Conservation (phyloP, 2,113 vertebrate species). For the Hypomesus transpacificus region DNA sequence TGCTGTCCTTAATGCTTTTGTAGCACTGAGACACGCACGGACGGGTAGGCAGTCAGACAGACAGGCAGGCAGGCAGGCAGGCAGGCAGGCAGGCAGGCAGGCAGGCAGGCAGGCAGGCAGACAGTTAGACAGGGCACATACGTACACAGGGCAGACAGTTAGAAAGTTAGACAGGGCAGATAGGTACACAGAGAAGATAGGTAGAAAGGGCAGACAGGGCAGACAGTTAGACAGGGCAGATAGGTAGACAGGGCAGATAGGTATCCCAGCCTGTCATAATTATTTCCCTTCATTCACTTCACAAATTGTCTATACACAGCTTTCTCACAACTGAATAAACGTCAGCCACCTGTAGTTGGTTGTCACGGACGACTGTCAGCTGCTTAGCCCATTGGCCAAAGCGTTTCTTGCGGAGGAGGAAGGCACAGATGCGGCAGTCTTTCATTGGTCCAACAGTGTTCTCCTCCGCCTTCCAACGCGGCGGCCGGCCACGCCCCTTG, state of each 20-base stretch:
- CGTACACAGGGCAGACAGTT: too few relatives aligned
- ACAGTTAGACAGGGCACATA: too few relatives aligned
- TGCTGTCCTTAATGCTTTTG: constrained; percentile 93
- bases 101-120: too few relatives aligned
- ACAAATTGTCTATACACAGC: neutral
- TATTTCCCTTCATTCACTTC: neutral
- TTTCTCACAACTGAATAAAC: too few relatives aligned
- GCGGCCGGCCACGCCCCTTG: constrained; percentile 78
- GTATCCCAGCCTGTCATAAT: too few relatives aligned
- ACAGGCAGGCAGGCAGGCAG: neutral
- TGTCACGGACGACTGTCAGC: constrained; percentile 87
- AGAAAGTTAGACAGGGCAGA: too few relatives aligned
- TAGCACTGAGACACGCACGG: constrained; percentile 76
- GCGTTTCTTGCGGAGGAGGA: constrained; percentile 93
- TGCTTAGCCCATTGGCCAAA: constrained; percentile 98
- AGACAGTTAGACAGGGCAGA: too few relatives aligned
- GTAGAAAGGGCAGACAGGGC: too few relatives aligned
- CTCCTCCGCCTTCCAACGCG: constrained; percentile 87
- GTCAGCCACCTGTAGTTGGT: constrained; percentile 87
- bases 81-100: neutral
- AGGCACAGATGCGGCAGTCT: constrained; percentile 91
- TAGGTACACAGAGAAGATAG: too few relatives aligned
- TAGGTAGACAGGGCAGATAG: too few relatives aligned
- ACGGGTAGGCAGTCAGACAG: neutral
- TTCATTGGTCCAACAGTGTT: constrained; percentile 81